Evolutionary conservation across 2,797 vertebrate species (phyloP), one percentile per base, ranked within the genome.

Genomic region (Euthynnus affinis): DNA sequence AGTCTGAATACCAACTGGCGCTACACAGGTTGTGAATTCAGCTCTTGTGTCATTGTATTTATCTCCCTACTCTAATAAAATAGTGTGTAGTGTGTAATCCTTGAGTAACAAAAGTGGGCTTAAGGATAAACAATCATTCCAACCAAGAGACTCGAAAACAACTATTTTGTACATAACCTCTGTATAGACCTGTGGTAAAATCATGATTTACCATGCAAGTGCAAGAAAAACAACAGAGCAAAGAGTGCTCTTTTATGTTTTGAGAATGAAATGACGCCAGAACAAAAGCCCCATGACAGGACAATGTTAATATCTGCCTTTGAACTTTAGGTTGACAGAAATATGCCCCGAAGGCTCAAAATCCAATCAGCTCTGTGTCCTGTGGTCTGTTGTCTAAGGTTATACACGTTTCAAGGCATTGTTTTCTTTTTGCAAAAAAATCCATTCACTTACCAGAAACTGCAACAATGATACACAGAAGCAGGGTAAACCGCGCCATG

Each of bases 391-490:
- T 57, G 20, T 49, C 40, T 49, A 6, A 32, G 25, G 12, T 66
- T 61, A 34, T 17, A 29, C 27, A 14, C 6, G 62, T 66, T 64
- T 3, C 22, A 62, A 59, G n/a, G 2, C 53, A 66, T 10, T 37
- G 2, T 29, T 29, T 29, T 18, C 4, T 59, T 66, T 63, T 37
- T 23, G 65, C 6, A 57, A 29, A 0, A 46, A 71, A 83, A n/a
- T 15, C 15, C 8, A 22, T 1, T 44, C 18, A 60, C 92, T 94
- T 77, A 96, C 94, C 94, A 79, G 89, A 91, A 59, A 84, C 81
- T 74, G 89, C 66, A 34, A 42, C 74, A 27, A 82, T 23, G 78
- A 92, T 61, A 65, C 84, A 91, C 56, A 93, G 78, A 27, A 94
- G 85, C 69, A 94, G 64, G 74, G 63, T 56, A 57, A 88, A 37